Evolutionary conservation across 1,140 invertebrate genomes (phyloP).

Genomic region (Lamellibrachia luymesi): DNA sequence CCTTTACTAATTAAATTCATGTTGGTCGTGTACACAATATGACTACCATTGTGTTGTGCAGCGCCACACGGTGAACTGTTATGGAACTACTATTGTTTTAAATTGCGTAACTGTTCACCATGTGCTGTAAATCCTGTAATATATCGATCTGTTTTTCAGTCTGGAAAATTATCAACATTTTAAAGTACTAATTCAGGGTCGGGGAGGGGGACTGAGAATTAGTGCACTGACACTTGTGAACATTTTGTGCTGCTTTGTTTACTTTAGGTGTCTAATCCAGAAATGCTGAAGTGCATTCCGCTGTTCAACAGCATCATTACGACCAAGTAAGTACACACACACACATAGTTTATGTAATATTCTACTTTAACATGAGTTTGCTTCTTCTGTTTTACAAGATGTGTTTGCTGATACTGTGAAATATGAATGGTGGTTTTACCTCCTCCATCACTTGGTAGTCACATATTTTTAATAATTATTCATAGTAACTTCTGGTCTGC

Average conservation of each 20-base stretch:
- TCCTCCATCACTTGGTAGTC: background rate
- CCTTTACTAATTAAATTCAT: too few species aligned
- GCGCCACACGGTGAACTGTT: too few species aligned
- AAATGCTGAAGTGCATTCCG: background rate
- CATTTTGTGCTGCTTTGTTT: background rate
- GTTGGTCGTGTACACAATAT: too few species aligned
- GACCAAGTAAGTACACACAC: background rate
- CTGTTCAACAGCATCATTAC: background rate
- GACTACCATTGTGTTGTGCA: too few species aligned
- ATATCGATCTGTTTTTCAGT: too few species aligned
- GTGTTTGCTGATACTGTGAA: background rate
- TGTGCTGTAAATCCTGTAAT: too few species aligned
- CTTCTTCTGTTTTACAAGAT: background rate
- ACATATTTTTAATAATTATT: background rate
- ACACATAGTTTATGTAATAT: background rate
- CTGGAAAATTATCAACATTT: too few species aligned
- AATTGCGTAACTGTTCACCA: too few species aligned
- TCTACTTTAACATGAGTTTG: background rate
- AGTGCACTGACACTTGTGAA: background rate
- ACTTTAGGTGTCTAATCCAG: background rate
- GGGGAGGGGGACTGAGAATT: too few species aligned
- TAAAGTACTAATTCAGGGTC: too few species aligned
- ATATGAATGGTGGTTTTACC: background rate
- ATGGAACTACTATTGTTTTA: too few species aligned
- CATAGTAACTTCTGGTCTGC: background rate